These are phyloP conservation scores for Pterostichus madidus DNA, from an alignment of 2,888 invertebrate genomes.

Conservation along the genomic window DNA sequence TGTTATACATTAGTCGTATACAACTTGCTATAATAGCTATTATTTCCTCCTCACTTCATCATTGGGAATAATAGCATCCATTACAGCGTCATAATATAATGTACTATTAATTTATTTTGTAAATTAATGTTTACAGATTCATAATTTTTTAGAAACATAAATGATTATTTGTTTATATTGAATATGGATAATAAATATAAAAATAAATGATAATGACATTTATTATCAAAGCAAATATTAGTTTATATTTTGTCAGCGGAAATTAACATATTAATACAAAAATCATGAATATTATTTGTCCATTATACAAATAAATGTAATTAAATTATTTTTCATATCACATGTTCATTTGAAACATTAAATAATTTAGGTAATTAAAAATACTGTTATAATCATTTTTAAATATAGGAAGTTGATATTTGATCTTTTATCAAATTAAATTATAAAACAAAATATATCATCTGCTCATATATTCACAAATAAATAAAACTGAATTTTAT, in stretches of 20 bases:
- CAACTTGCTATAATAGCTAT: too few relatives aligned
- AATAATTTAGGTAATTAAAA: background rate
- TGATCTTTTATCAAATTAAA: too few relatives aligned
- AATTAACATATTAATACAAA: conserved; percentile 35
- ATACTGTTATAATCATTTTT: too few relatives aligned
- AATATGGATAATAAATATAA: conserved; percentile 7
- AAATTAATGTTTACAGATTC: too few relatives aligned
- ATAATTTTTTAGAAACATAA: background rate
- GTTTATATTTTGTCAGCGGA: background rate
- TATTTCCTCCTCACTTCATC: too few relatives aligned
- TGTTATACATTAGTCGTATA: too few relatives aligned
- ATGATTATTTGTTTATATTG: background rate
- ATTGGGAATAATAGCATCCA: too few relatives aligned
- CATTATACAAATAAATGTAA: background rate
- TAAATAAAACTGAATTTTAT: background rate
- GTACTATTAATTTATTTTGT: background rate
- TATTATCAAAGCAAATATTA: conserved; percentile 30
- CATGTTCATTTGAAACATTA: too few relatives aligned
- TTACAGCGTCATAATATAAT: background rate
- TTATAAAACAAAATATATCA: too few relatives aligned
- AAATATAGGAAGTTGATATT: too few relatives aligned
- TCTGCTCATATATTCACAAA: background rate
- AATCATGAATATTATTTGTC: conserved; percentile 10
- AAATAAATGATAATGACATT: conserved; percentile 25
- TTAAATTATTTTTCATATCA: conserved; percentile 3